Percentiles rank a stretch among this genome's conserved stretches.
These are phyloP conservation scores for Folsomia manolachei DNA, from an alignment of 2,888 invertebrate genomes.

Conservation along the genomic window DNA sequence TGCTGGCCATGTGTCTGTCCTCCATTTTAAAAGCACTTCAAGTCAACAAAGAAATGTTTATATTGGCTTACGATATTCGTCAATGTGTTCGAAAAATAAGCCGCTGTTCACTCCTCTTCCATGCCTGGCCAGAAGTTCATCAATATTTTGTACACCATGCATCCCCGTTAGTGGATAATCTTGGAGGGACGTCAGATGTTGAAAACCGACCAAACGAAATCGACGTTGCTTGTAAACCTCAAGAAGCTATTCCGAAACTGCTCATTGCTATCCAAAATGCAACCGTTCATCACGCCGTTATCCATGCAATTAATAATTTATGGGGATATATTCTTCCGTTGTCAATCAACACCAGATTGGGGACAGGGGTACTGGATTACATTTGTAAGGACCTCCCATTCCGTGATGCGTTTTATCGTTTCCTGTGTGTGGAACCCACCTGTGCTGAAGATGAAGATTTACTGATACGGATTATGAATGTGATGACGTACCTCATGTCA, in stretches of 20 bases:
- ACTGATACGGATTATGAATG: constrained; percentile 57
- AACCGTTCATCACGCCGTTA: constrained; percentile 62
- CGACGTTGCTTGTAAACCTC: constrained; percentile 14
- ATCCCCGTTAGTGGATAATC: constrained; percentile 26
- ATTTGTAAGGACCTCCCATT: constrained; percentile 57
- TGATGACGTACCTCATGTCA: constrained; percentile 35
- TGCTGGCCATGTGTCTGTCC: constrained; percentile 21
- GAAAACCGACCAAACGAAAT: background rate
- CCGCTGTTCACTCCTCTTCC: constrained; percentile 24
- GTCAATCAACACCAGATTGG: constrained; percentile 56
- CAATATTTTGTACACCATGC: constrained; percentile 32
- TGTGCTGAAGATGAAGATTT: constrained; percentile 64
- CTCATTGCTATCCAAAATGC: constrained; percentile 65
- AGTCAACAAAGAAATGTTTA: constrained; percentile 26
- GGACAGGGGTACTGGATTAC: constrained; percentile 51
- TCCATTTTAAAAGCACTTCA: constrained; percentile 28
- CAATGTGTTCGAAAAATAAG: constrained; percentile 31
- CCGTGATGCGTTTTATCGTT: constrained; percentile 63
- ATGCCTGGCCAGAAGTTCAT: constrained; percentile 31
- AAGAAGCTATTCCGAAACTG: constrained; percentile 54
- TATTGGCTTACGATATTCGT: constrained; percentile 38
- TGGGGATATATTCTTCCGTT: constrained; percentile 52
- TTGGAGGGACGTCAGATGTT: background rate
- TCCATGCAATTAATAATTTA: constrained; percentile 58
- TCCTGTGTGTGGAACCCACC: constrained; percentile 64